phyloP scores from a whole-genome alignment of 2,888 invertebrate species.

The Pilophorus perplexus region DNA sequence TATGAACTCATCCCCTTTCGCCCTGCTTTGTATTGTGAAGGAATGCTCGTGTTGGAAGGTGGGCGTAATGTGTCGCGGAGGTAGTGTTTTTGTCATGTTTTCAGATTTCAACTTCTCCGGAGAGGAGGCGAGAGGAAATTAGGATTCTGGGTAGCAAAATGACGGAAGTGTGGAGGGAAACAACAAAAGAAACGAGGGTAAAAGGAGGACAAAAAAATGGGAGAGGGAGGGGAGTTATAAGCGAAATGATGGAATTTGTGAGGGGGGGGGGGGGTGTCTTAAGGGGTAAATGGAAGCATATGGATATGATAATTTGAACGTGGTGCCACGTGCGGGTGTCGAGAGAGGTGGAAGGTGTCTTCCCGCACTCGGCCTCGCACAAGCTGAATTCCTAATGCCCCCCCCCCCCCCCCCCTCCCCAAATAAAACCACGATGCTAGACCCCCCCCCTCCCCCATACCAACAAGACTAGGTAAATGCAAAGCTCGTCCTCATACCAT shows the following conservation, averaged over 20 bases:
- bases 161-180: slow-evolving; percentile 9
- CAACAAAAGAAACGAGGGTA: neutral
- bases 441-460: neutral
- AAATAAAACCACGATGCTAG: no score
- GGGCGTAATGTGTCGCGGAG: no score
- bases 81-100: no score
- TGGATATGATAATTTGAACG: slow-evolving; percentile 31
- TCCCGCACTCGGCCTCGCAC: neutral
- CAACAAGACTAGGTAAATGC: slow-evolving; percentile 6
- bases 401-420: no score
- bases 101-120: no score
- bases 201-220: neutral
- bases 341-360: neutral
- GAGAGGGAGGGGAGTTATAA: no score
- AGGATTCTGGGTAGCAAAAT: slow-evolving; percentile 13
- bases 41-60: no score
- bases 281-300: slow-evolving; percentile 19
- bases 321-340: slow-evolving; percentile 22
- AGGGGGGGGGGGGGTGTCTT: neutral
- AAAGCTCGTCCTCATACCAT: slow-evolving; percentile 18
- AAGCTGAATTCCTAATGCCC: slow-evolving; percentile 18
- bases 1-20: no score
- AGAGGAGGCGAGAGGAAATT: slow-evolving; percentile 14
- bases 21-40: no score
- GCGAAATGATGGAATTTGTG: no score